Percentiles rank a stretch among this genome's conserved stretches.
Evolutionary conservation across 2,888 invertebrate genomes (phyloP).

Genomic region (Hoplodrina ambigua): DNA sequence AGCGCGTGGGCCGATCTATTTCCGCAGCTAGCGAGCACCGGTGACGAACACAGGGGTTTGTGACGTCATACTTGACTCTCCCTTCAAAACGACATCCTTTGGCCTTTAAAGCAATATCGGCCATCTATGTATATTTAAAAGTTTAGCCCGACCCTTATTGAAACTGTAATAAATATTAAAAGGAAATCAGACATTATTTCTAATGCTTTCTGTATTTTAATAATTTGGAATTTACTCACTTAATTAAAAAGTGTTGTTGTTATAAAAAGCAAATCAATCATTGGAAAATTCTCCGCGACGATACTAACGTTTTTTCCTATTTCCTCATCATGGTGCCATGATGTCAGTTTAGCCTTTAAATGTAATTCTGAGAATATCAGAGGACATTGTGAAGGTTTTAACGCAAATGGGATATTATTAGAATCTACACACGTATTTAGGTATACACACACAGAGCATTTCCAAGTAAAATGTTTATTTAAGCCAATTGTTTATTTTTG

Average conservation of each 20-base stretch:
- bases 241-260: slow-evolving; percentile 8
- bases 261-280: slow-evolving; percentile 26
- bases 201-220: background rate
- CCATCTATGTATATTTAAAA: slow-evolving; percentile 53
- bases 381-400: slow-evolving; percentile 43
- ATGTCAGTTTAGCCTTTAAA: slow-evolving; percentile 43
- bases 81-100: slow-evolving; percentile 54
- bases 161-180: slow-evolving; percentile 1
- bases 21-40: slow-evolving; percentile 68
- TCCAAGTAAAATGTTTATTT: slow-evolving; percentile 21
- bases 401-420: slow-evolving; percentile 27
- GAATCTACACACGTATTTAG: slow-evolving; percentile 22
- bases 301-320: slow-evolving; percentile 39
- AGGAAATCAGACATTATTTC: background rate
- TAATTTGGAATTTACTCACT: slow-evolving; percentile 1
- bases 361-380: slow-evolving; percentile 48
- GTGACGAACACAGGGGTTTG: slow-evolving; percentile 58
- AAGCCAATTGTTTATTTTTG: slow-evolving; percentile 11
- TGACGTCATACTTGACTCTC: slow-evolving; percentile 61
- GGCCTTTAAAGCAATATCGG: slow-evolving; percentile 52
- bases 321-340: slow-evolving; percentile 40
- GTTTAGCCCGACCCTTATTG: slow-evolving; percentile 25
- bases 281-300: slow-evolving; percentile 14
- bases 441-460: slow-evolving; percentile 7
- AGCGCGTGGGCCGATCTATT: slow-evolving; percentile 74